Evolutionary conservation across 2,797 vertebrate species (phyloP), one percentile per base, ranked within the genome.

Genomic region (Odontamblyopus lacepedii): DNA sequence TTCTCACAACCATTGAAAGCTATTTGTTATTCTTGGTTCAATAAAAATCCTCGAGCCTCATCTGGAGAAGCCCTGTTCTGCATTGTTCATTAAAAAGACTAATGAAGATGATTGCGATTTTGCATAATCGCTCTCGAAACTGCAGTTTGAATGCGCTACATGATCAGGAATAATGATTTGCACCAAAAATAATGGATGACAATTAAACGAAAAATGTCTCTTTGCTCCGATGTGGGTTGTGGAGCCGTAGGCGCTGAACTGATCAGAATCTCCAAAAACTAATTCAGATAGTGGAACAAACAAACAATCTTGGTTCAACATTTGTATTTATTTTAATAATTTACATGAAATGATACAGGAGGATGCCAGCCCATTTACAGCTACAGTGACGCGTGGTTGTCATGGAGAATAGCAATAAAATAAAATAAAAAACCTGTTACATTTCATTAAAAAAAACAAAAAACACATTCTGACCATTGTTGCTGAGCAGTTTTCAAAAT

Each of bases 281-380:
- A 55, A 73, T 73, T 64, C 65, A 67, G 4, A 62, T 27, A 35
- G 29, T 30, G 27, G 23, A 61, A 61, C 27, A 75, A 74, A 74
- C 30, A 68, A 35, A 56, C 18, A 19, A 61, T 72, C 19, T 75
- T 70, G 77, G 63, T 73, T 78, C 44, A 65, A 76, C 67, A 29
- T 67, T 77, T 86, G 85, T 79, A 84, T 53, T 85, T 87, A 41
- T 72, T 80, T 64, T 69, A 78, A 67, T 76, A 75, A 65, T 72
- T 76, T 70, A 87, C 84, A 85, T 71, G 76, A 80, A 83, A 81
- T 74, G 87, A 83, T 73, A 82, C 78, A 72, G 29, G 4, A 16
- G 44, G 13, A 78, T 16, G 50, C 51, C 44, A 83, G 74, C 69
- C 51, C 73, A 38, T 56, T 70, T 71, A 19, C 5, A 65, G 77